phyloP scores from a whole-genome alignment of 2,888 invertebrate species.

The Brassicogethes aeneus region DNA sequence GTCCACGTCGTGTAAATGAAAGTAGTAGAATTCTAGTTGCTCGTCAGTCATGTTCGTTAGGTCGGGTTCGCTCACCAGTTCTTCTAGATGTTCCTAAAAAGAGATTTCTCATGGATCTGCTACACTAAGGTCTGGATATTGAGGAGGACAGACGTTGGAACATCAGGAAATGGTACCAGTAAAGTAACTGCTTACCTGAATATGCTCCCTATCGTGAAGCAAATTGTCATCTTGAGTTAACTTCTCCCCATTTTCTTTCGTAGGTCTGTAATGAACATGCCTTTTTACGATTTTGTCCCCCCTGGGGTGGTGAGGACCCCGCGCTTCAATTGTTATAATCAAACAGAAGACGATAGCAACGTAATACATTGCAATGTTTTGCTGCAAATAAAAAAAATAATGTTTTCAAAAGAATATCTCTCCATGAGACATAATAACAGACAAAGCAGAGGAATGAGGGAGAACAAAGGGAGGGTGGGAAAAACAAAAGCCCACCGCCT shows the following conservation, averaged over 20 bases:
- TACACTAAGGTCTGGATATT: no score
- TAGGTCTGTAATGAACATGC: constrained; percentile 54
- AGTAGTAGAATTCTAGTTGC: constrained; percentile 78
- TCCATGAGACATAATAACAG: background rate
- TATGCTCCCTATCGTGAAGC: constrained; percentile 57
- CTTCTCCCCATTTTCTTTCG: constrained; percentile 44
- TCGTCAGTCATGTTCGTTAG: constrained; percentile 70
- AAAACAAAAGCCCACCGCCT: background rate
- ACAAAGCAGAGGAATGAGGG: background rate
- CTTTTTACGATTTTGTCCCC: constrained; percentile 41
- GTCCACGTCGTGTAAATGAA: constrained; percentile 82
- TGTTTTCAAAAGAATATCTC: background rate
- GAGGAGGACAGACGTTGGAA: no score
- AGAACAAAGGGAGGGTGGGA: background rate
- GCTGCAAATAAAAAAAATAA: background rate
- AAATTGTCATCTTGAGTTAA: constrained; percentile 62
- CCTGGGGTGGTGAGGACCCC: constrained; percentile 60
- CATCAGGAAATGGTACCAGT: no score
- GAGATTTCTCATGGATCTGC: constrained; percentile 11
- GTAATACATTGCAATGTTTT: background rate
- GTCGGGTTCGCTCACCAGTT: constrained; percentile 42
- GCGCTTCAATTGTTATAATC: constrained; percentile 11
- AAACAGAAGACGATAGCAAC: background rate
- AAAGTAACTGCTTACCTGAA: no score
- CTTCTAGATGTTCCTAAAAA: constrained; percentile 37